Evolutionary conservation across 1,140 invertebrate species (phyloP), one percentile per base, ranked within the genome.

Genomic region (Phymastichus coffea): DNA sequence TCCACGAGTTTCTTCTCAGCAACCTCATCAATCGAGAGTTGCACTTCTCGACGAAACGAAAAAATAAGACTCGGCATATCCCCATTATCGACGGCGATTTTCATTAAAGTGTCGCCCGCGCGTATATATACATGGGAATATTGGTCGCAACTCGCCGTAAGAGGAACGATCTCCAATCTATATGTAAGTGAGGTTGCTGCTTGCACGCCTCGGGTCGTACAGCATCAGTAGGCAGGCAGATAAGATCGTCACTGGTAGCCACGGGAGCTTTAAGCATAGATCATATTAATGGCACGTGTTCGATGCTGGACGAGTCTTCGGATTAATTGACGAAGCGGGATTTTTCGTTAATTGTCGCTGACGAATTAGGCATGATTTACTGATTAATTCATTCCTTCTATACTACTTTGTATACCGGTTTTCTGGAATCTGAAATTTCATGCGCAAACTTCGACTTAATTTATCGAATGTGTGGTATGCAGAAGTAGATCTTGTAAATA

Each of bases 191-290:
- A 60, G 58, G 46, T 7, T 26, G 28, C 37, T 20, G 28, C 26
- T 4, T 7, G 15, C 3, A n/a, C n/a, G n/a, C n/a, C n/a, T n/a
- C n/a, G n/a, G n/a, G n/a, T n/a, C n/a, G n/a, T n/a, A n/a, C n/a
- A n/a, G n/a, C n/a, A n/a, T n/a, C n/a, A n/a, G n/a, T n/a, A n/a
- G n/a, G n/a, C n/a, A n/a, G 2, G 14, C 6, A 54, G 60, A 62
- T 62, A 62, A 61, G 52, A 64, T 64, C 63, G 57, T 64, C 51
- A 48, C 38, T 58, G 53, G 63, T 61, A 64, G 63, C 63, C 58
- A 61, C 57, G 41, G 57, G 63, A 64, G 63, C 63, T 23, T n/a
- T 25, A 49, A 22, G 53, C 53, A 56, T 64, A 64, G 63, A 64
- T 64, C 63, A 64, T 64, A 64, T 64, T 64, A 64, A 64, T 61